Conservation (phyloP, 2,797 vertebrate species). For the Sebastes glaucus region DNA sequence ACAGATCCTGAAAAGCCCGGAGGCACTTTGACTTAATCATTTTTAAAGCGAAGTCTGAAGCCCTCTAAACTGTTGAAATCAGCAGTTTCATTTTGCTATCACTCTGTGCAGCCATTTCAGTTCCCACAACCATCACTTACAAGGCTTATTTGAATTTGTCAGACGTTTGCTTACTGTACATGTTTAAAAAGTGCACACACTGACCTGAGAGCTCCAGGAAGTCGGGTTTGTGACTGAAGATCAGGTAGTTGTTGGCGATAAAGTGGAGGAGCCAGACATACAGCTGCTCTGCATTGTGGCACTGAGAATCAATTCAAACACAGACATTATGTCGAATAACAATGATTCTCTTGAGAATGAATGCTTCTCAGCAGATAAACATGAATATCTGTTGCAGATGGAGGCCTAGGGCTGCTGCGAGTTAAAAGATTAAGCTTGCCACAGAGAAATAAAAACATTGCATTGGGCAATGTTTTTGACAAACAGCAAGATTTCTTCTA, state of each 20-base stretch:
- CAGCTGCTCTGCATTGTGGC: conserved; percentile 96
- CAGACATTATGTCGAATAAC: not conserved
- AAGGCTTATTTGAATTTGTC: not conserved
- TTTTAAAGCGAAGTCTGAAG: not conserved
- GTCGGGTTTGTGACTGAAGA: conserved; percentile 97
- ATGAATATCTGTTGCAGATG: not conserved
- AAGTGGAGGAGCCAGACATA: conserved; percentile 98
- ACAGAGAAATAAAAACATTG: not conserved
- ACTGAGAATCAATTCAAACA: conserved; percentile 77
- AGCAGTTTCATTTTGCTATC: not conserved
- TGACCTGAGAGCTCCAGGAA: conserved; percentile 98
- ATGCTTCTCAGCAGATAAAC: not conserved
- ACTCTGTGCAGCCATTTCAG: not conserved
- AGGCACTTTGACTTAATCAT: conserved; percentile 1
- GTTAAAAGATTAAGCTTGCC: not conserved
- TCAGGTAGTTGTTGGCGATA: conserved; percentile 98
- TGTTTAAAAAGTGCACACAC: conserved; percentile 15
- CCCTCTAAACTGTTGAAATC: not conserved
- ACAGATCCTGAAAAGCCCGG: not conserved
- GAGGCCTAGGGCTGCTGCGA: not conserved
- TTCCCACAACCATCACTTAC: not conserved
- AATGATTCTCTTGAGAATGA: not conserved
- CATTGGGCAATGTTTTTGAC: not conserved
- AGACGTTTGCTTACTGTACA: not conserved
- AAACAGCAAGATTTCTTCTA: not conserved